Conservation (phyloP, 1,140 invertebrate genomes). For the Calephelis nemesis region DNA sequence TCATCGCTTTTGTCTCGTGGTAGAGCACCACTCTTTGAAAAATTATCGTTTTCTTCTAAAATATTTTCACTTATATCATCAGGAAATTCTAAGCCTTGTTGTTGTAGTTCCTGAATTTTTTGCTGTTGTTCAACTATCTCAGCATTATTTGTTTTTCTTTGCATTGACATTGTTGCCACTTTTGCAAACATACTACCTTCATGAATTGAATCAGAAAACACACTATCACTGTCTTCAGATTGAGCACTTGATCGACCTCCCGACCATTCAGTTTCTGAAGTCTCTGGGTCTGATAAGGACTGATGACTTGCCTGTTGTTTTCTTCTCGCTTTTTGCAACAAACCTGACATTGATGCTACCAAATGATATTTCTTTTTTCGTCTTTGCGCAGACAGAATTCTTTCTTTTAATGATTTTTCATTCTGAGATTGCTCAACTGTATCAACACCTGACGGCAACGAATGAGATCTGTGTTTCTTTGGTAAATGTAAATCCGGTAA, state of each 20-base stretch:
- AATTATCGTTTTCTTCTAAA: conserved; percentile 62
- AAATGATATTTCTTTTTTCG: conserved; percentile 89
- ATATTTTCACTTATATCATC: conserved; percentile 53
- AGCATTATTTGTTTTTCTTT: conserved; percentile 74
- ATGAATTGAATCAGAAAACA: conserved; percentile 83
- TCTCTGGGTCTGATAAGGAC: conserved; percentile 87
- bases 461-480: conserved; percentile 89
- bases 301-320: conserved; percentile 81
- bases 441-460: conserved; percentile 86
- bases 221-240: conserved; percentile 86
- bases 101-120: conserved; percentile 72
- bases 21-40: conserved; percentile 40
- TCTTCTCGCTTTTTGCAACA: conserved; percentile 88
- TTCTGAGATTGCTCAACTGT: conserved; percentile 73
- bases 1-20: conserved; percentile 73
- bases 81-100: conserved; percentile 65
- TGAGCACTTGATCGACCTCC: conserved; percentile 83
- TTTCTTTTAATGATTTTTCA: conserved; percentile 73
- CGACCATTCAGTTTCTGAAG: conserved; percentile 88
- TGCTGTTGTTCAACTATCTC: conserved; percentile 76
- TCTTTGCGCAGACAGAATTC: conserved; percentile 69
- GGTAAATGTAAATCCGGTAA: conserved; percentile 89
- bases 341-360: conserved; percentile 88
- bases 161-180: conserved; percentile 79
- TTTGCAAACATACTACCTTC: conserved; percentile 83